Base-by-base conservation (phyloP, 30 jellyfish, hydroid and myxozoan genomes). In the Aurelia sp. region DNA sequence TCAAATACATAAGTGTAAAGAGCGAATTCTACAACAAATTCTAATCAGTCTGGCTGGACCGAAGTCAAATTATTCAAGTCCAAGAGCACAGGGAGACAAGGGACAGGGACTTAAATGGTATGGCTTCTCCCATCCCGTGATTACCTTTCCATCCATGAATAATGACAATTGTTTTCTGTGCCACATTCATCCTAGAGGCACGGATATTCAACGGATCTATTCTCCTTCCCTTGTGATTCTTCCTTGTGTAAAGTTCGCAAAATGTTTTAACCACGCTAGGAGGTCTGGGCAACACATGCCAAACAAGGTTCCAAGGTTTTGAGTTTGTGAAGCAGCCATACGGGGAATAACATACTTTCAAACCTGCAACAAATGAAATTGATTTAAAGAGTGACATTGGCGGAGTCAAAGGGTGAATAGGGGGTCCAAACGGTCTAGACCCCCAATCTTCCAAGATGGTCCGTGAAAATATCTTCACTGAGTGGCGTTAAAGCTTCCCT, bases 91-190 rank as follows among this genome's bases (percentile, higher is more conserved):
- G 2, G 33, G 33, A 27, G 33, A 27, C 33, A 27, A 27, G 33
- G 33, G 33, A 27, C 69, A 6, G 22, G 22, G 69, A 17, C 51
- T 40, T 40, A 3, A 40, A 40, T 8, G 11, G 51, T 40, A 40
- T 4, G 51, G 7, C 51, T 40, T 40, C 11, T 40, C 51, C 51
- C 51, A 40, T 5, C 51, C 0, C 51, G 1, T 40, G 51, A 40
- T 40, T 40, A 85, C 98, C 96, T 21, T 76, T 78, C 80, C 90
- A 91, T 8, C 98, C 98, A 79, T 91, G 98, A 13, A 85, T 73
- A 1, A 91, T 41, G 63, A 91, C 18, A 13, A 91, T 86, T 3
- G 98, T 91, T 48, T 55, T 71, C 61, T 51, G 69, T 7, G 41
- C 19, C 5, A 75, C 64, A 30, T 65, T 71, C 73, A 82, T 79